A percentile compares a stretch with the other conserved stretches of the same genome.
phyloP scores from a whole-genome alignment of 2,888 invertebrate genomes.

The Myopa testacea region DNA sequence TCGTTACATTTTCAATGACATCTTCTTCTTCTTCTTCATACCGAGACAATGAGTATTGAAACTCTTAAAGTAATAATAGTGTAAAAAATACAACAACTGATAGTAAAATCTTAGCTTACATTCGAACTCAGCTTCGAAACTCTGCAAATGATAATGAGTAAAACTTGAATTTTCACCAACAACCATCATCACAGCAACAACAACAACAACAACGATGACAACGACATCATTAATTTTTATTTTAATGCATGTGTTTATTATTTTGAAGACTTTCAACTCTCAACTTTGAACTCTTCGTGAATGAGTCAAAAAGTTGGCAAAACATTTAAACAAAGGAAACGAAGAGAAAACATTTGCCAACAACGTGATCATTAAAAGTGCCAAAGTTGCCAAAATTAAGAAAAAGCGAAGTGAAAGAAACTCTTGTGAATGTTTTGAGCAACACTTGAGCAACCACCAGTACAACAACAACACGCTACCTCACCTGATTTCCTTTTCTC shows the following conservation, averaged over 20 bases:
- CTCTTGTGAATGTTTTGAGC: not conserved
- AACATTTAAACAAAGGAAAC: not conserved
- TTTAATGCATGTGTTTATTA: not conserved
- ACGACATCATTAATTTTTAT: not conserved
- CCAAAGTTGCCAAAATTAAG: not conserved
- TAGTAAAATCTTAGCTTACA: not conserved
- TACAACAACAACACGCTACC: slow-evolving; percentile 59
- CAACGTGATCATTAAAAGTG: no score
- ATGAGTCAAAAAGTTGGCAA: not conserved
- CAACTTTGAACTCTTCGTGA: not conserved
- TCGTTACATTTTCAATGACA: no score
- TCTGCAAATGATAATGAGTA: not conserved
- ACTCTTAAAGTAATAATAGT: no score
- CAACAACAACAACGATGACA: no score
- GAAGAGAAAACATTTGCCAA: not conserved
- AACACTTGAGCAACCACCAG: no score
- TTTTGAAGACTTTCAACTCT: not conserved
- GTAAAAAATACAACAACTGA: not conserved
- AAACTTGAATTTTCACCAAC: not conserved
- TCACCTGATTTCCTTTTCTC: slow-evolving; percentile 86
- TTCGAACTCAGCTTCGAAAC: not conserved
- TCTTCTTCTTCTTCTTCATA: not conserved
- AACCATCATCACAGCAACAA: not conserved
- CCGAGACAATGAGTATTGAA: not conserved
- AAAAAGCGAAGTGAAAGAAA: not conserved